A percentile compares a stretch with the other conserved stretches of the same genome.
phyloP scores from a whole-genome alignment of 2,888 invertebrate species.

The Cosmopolites sordidus region DNA sequence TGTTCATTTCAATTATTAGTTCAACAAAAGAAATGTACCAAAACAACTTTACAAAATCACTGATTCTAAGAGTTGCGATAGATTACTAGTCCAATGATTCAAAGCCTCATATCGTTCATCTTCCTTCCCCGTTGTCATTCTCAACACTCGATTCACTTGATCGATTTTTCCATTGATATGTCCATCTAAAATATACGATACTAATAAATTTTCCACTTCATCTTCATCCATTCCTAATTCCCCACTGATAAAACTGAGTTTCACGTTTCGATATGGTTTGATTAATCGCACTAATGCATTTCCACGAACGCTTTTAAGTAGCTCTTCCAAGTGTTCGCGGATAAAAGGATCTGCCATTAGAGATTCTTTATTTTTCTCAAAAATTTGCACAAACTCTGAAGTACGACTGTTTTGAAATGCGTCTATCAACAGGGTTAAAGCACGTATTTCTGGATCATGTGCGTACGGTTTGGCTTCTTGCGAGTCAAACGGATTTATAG shows the following conservation, averaged over 20 bases:
- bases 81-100: conserved; percentile 79
- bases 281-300: conserved; percentile 94
- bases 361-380: conserved; percentile 56
- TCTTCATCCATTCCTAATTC: conserved; percentile 84
- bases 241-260: conserved; percentile 92
- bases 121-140: conserved; percentile 60
- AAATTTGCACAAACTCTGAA: conserved; percentile 91
- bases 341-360: conserved; percentile 98
- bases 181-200: conserved; percentile 94
- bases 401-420: conserved; percentile 98
- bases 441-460: conserved; percentile 96
- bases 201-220: conserved; percentile 91
- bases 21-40: no score
- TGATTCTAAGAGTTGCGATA: neutral
- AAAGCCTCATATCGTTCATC: conserved; percentile 81
- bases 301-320: conserved; percentile 89
- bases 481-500: conserved; percentile 98
- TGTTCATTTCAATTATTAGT: no score
- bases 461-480: conserved; percentile 99
- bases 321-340: conserved; percentile 92
- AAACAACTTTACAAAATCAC: neutral
- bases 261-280: conserved; percentile 93
- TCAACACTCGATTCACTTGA: conserved; percentile 86
- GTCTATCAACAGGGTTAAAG: conserved; percentile 95
- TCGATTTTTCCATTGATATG: conserved; percentile 80